phyloP scores from a whole-genome alignment of 2,888 invertebrate genomes.

The Cynaeus angustus region DNA sequence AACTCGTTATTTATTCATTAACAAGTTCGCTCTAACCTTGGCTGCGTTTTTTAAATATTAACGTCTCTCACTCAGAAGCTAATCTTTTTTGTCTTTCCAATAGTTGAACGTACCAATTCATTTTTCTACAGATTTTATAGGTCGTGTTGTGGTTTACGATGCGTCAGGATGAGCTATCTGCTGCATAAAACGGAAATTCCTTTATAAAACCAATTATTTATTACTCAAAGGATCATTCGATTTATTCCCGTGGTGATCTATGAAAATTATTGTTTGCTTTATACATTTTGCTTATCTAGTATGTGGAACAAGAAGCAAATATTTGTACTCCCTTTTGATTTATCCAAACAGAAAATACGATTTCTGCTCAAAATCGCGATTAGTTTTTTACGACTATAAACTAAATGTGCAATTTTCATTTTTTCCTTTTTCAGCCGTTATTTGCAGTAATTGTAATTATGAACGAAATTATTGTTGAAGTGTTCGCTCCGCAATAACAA shows the following conservation, averaged over 20 bases:
- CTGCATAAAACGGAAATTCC: slow-evolving; percentile 25
- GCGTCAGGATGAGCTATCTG: slow-evolving; percentile 17
- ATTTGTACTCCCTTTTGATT: slow-evolving; percentile 9
- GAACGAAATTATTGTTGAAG: not conserved
- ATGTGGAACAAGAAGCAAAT: slow-evolving; percentile 10
- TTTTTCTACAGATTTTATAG: slow-evolving; percentile 25
- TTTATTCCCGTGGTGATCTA: slow-evolving; percentile 1
- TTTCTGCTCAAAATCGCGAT: too few relatives aligned
- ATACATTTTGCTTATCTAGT: not conserved
- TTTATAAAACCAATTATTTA: slow-evolving; percentile 31
- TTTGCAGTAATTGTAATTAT: too few relatives aligned
- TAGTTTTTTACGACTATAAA: too few relatives aligned
- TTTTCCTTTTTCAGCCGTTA: too few relatives aligned
- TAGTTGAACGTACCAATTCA: slow-evolving; percentile 15
- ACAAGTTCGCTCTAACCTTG: too few relatives aligned
- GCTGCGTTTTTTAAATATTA: too few relatives aligned
- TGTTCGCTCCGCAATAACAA: slow-evolving; percentile 3
- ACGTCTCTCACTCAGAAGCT: too few relatives aligned
- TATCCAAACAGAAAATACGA: too few relatives aligned
- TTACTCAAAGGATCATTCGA: slow-evolving; percentile 18
- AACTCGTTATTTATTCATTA: too few relatives aligned
- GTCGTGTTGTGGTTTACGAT: slow-evolving; percentile 28
- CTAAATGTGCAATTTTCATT: too few relatives aligned
- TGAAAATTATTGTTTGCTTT: slow-evolving; percentile 7
- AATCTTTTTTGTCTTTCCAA: not conserved